Evolutionary conservation across 2,888 invertebrate species (phyloP), one percentile per base, ranked within the genome.

Genomic region (Sericinus montela): DNA sequence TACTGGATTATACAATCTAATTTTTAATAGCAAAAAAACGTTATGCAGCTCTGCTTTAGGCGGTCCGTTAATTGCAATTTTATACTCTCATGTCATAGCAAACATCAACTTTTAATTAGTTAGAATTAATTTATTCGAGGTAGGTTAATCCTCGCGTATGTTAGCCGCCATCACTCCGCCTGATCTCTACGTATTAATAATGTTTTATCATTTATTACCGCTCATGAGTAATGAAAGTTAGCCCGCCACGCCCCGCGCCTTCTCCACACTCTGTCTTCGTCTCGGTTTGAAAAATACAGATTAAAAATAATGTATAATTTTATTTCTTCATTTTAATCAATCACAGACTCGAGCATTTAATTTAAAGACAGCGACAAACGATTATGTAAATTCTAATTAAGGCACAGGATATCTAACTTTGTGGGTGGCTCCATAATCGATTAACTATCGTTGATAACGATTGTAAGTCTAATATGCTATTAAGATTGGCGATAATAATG

Each of bases 161-260:
- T 60, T 65, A 62, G 65, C 65, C 71, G 75, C 73, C 80, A 79
- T 84, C 82, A 77, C 68, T 75, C 69, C 72, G 71, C 69, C 67
- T 78, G 82, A 85, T 86, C 82, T 75, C 75, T 63, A 67, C 73
- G 73, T 80, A 87, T 87, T 88, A 87, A 88, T 88, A 88, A 88
- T 88, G 86, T 86, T 83, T 87, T 88, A 88, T 88, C 86, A 88
- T 88, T 88, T 88, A 86, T 88, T 84, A 88, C 75, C 69, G 72
- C 70, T 69, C 65, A 68, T 86, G 87, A 87, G 87, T 88, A 87
- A 88, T 88, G 88, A 84, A 86, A 86, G 79, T 86, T 79, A 77
- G 75, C 67, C 77, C 57, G 78, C 76, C 85, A 83, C 87, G 87
- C 88, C 86, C 84, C 75, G 76, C 76, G 70, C 75, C 75, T 71